A percentile compares a stretch with the other conserved stretches of the same genome.
Conservation (phyloP, 1,140 invertebrate genomes). For the Sycophaga agraensis region DNA sequence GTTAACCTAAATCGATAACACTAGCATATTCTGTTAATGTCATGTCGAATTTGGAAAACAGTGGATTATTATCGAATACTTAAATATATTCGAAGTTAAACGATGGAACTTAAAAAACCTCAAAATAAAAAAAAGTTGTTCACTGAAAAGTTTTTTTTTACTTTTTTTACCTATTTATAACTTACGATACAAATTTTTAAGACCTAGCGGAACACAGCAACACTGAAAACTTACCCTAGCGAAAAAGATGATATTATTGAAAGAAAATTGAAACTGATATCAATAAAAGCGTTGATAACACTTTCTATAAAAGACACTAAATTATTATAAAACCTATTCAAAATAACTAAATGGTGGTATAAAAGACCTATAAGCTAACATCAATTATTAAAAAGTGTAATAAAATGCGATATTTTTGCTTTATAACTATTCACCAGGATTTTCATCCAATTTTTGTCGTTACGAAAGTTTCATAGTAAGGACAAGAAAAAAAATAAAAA, state of each 20-base stretch:
- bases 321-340: not conserved
- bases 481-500: constrained; percentile 24
- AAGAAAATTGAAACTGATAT: not conserved
- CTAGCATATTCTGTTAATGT: not conserved
- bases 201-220: constrained; percentile 24
- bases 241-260: not conserved
- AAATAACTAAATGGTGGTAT: not conserved
- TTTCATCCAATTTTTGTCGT: constrained; percentile 30
- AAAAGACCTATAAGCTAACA: not conserved
- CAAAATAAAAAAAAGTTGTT: constrained; percentile 30
- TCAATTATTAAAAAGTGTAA: too few relatives aligned
- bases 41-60: constrained; percentile 40
- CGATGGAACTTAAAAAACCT: constrained; percentile 28
- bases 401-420: too few relatives aligned
- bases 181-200: constrained; percentile 23
- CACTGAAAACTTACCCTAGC: too few relatives aligned
- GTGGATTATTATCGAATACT: constrained; percentile 40
- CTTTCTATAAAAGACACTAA: not conserved
- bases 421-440: constrained; percentile 32
- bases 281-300: not conserved
- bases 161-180: constrained; percentile 21
- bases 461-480: constrained; percentile 10
- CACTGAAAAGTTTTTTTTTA: too few relatives aligned
- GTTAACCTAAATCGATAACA: constrained; percentile 23
- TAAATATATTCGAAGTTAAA: constrained; percentile 33